Evolutionary conservation across 2,888 invertebrate species (phyloP).

Genomic region (Drosophila mimetica): DNA sequence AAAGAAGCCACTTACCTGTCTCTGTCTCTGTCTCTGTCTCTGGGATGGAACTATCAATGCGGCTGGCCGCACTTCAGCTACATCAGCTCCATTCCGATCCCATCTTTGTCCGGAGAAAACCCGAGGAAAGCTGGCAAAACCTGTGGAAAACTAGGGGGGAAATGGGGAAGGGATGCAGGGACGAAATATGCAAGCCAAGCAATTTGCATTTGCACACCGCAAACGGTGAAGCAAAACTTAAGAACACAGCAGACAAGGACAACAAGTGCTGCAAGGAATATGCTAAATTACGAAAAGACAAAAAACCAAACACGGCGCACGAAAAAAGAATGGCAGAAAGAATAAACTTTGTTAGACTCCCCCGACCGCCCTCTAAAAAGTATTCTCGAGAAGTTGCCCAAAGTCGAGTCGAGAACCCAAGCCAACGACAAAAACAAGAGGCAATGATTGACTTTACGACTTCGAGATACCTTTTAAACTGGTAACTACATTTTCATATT

Average conservation of each 20-base stretch:
- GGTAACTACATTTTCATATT: too few relatives aligned
- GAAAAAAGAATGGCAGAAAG: conserved; percentile 29
- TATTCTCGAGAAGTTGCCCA: conserved; percentile 73
- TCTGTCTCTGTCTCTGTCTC: conserved; percentile 26
- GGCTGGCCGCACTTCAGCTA: conserved; percentile 68
- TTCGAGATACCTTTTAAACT: too few relatives aligned
- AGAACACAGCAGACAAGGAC: conserved; percentile 62
- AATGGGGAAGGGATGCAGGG: background rate
- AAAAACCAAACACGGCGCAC: conserved; percentile 50
- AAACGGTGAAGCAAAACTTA: conserved; percentile 76
- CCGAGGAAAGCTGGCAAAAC: conserved; percentile 1
- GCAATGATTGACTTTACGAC: conserved; percentile 7
- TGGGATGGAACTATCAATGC: conserved; percentile 72
- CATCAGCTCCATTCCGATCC: conserved; percentile 39
- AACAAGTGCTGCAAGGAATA: conserved; percentile 72
- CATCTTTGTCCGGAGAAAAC: conserved; percentile 1
- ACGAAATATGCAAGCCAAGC: conserved; percentile 76
- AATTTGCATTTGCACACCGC: conserved; percentile 79
- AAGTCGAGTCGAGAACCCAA: conserved; percentile 56
- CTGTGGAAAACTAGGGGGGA: background rate
- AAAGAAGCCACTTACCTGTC: conserved; percentile 41
- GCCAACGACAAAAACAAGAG: conserved; percentile 55
- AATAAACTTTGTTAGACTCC: conserved; percentile 48
- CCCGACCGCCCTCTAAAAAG: conserved; percentile 42
- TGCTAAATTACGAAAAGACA: conserved; percentile 79